phyloP scores from a whole-genome alignment of 35 echinoderm and acorn worm species.

The Heliocidaris erythrogramma region DNA sequence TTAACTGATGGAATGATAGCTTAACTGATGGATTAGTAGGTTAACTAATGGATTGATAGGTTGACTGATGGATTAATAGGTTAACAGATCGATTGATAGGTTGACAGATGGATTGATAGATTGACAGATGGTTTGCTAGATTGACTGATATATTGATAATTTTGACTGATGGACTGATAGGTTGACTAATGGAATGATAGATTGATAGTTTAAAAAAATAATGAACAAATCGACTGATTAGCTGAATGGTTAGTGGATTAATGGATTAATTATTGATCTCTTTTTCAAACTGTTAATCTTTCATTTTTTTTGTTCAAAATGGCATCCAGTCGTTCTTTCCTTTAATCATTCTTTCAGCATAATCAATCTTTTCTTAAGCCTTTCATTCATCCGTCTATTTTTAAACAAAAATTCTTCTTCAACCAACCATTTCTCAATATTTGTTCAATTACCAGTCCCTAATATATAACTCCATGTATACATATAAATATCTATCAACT shows the following conservation, averaged over 20 bases:
- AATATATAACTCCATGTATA: constrained; percentile 4
- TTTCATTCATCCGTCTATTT: neutral
- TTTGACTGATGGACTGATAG: neutral
- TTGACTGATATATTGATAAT: no score
- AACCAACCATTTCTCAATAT: neutral
- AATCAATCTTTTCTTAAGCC: neutral
- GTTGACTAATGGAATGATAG: neutral
- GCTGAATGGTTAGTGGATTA: neutral
- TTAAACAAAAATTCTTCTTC: neutral
- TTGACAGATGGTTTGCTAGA: no score
- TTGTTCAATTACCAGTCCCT: neutral
- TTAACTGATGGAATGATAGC: no score
- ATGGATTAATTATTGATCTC: neutral
- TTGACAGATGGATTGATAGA: neutral
- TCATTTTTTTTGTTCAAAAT: neutral
- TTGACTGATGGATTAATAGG: no score
- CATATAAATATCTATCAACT: constrained; percentile 20
- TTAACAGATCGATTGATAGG: neutral
- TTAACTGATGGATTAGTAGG: no score
- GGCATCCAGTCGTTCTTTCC: neutral
- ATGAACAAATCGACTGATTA: neutral
- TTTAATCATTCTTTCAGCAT: neutral
- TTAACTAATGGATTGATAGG: no score
- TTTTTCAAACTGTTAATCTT: neutral
- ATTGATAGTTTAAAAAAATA: neutral